Evolutionary conservation across 2,888 invertebrate species (phyloP), one percentile per base, ranked within the genome.

Genomic region (Parnassius mnemosyne): DNA sequence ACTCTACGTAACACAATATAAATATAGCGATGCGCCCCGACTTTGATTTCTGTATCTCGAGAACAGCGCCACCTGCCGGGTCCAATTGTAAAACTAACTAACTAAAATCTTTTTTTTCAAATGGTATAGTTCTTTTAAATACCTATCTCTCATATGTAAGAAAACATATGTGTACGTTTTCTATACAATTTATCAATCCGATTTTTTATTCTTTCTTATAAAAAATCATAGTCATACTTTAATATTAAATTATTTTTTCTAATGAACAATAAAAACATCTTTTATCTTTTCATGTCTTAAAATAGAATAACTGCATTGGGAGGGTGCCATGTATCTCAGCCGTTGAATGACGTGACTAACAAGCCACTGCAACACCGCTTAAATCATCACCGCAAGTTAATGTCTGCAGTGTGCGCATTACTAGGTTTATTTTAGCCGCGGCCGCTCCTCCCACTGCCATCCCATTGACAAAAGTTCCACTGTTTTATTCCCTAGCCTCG

Each of bases 381-480:
- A 81, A 84, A 84, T 83, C 83, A 82, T 79, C 69, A 71, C 64
- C 63, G 70, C 67, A 66, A 74, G 73, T 75, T 76, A 77, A 75
- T 71, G 75, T 76, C 71, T 66, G 64, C 68, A 62, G 68, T 63
- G 68, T 70, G 66, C 71, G 68, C 70, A 71, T 71, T 71, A 73
- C 69, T 70, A 61, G 68, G 79, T 79, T 80, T 87, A 85, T 85
- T 86, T 85, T 81, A 81, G 72, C 60, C 60, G 54, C 61, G 68
- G 70, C 66, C 72, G 73, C 71, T 76, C 76, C 75, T 71, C 76
- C 81, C 77, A 79, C 81, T 78, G 79, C 73, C 71, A 75, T 78
- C 76, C 75, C 80, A 85, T 83, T 83, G 79, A 83, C 83, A 78
- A 73, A 78, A 69, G 67, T 69, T 69, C 70, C 66, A 66, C 66